A percentile compares a stretch with the other conserved stretches of the same genome.
Evolutionary conservation across 2,888 invertebrate genomes (phyloP).

Genomic region (Eupithecia abbreviata): DNA sequence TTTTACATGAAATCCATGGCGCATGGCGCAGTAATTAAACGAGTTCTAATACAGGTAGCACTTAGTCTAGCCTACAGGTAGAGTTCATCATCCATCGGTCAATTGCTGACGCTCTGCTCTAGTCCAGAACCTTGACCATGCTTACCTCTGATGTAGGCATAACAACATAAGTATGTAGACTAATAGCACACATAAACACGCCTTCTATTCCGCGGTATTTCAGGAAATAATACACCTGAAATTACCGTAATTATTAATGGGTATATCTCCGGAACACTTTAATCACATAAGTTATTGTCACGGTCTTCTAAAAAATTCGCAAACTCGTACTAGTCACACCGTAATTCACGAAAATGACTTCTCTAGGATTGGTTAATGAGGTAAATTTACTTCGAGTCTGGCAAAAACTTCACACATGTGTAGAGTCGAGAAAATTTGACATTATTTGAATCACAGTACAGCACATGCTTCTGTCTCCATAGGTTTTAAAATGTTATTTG

Average conservation of each 20-base stretch:
- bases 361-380: slow-evolving; percentile 1
- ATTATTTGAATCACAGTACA: neutral
- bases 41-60: too few species aligned
- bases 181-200: too few species aligned
- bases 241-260: slow-evolving; percentile 1
- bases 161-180: neutral
- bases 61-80: too few species aligned
- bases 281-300: neutral
- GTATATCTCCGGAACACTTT: neutral
- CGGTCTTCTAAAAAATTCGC: neutral
- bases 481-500: too few species aligned
- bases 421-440: neutral
- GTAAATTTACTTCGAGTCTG: neutral
- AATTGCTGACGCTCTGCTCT: neutral
- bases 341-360: neutral
- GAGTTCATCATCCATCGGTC: too few species aligned
- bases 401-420: neutral
- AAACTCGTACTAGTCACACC: neutral
- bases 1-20: too few species aligned
- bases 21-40: too few species aligned
- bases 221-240: neutral
- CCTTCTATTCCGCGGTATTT: neutral
- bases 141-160: neutral
- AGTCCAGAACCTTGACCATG: neutral
- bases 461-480: too few species aligned